Base-by-base conservation (phyloP, 2,888 invertebrate species). In the Heliconius hortense region DNA sequence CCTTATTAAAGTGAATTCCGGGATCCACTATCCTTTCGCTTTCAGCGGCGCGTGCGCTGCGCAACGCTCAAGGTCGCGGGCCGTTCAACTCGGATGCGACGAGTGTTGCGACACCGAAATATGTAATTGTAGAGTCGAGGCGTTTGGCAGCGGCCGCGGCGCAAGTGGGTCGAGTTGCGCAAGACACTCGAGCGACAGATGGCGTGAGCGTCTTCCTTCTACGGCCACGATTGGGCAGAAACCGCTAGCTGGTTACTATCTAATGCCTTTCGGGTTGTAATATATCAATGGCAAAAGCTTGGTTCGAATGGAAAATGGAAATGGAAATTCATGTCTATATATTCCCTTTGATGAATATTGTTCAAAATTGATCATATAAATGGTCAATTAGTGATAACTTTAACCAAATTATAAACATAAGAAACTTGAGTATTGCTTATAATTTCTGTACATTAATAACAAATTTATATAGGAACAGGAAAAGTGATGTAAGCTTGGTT, bases 71-170 rank as follows among this genome's bases (percentile, higher is more conserved):
- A 93, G 94, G 93, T 92, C 94, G 93, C 87, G 90, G 92, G 92
- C 89, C 93, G 90, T 94, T 94, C 93, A 94, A 93, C 94, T 94
- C 94, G 93, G 94, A 94, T 93, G 93, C 92, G 91, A 92, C 91
- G 89, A 88, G 80, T 82, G 88, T 94, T 93, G 93, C 94, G 93
- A 93, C 93, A 93, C 90, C 89, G 88, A 90, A 91, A 93, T 91
- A 92, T 92, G 92, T 93, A 93, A 93, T 92, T 93, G 93, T 91
- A 90, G 91, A 92, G 91, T 86, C 86, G 90, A 88, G 86, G 88
- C 90, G 91, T 89, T 93, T 92, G 93, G 93, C 93, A 93, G 92
- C 93, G 91, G 89, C 89, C 88, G 86, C 88, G 85, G 84, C 84
- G 84, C 88, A 93, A 93, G 86, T 93, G 89, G 93, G 93, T 92